Percentiles rank a stretch among this genome's conserved stretches.
These are phyloP conservation scores for Gorsachius magnificus DNA, from an alignment of 2,797 vertebrate genomes.

Conservation along the genomic window DNA sequence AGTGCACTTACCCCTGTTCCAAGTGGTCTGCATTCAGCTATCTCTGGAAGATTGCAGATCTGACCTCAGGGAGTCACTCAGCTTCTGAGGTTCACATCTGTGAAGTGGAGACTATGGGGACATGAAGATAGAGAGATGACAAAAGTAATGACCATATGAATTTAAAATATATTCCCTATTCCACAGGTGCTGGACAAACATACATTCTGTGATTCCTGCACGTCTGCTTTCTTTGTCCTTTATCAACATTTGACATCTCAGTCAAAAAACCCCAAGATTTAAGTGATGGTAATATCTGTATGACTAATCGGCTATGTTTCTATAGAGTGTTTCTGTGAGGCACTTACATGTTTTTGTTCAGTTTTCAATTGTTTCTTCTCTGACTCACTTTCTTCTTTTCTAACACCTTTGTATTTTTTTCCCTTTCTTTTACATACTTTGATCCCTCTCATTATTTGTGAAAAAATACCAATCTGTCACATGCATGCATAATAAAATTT, in stretches of 20 bases:
- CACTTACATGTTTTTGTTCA: not conserved
- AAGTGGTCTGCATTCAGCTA: not conserved
- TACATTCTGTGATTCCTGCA: not conserved
- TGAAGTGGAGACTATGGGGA: not conserved
- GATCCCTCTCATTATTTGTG: not conserved
- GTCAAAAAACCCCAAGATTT: not conserved
- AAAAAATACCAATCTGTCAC: not conserved
- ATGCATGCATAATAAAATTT: not conserved
- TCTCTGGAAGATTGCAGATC: not conserved
- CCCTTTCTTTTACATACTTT: not conserved
- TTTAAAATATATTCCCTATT: not conserved
- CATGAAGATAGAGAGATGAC: not conserved
- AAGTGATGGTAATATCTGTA: not conserved
- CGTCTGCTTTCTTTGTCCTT: not conserved
- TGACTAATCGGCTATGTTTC: not conserved
- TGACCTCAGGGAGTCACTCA: not conserved
- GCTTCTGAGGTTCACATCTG: not conserved
- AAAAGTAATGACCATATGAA: not conserved
- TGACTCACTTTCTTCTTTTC: not conserved
- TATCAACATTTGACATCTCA: not conserved
- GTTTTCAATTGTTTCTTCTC: not conserved
- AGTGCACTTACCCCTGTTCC: not conserved
- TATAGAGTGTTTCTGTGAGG: not conserved
- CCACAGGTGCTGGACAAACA: not conserved
- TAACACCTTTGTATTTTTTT: not conserved